phyloP scores from a whole-genome alignment of 2,113 vertebrate genomes.

The Plecturocebus donacophilus region DNA sequence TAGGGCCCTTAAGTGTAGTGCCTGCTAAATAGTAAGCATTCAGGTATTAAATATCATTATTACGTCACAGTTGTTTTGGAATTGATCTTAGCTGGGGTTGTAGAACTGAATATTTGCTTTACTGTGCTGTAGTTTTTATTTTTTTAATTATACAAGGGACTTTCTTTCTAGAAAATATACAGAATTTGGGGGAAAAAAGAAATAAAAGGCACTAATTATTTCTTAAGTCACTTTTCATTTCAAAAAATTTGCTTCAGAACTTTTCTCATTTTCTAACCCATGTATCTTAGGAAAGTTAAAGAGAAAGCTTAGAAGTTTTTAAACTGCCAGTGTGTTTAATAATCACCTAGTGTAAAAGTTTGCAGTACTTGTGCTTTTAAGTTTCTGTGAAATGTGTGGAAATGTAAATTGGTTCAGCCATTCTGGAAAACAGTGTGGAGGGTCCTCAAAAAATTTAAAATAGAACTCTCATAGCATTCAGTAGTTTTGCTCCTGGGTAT shows the following conservation, averaged over 20 bases:
- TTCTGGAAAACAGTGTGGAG: too few relatives aligned
- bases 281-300: too few relatives aligned
- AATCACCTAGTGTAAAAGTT: too few relatives aligned
- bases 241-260: conserved; percentile 20
- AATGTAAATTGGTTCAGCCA: too few relatives aligned
- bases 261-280: neutral
- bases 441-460: too few relatives aligned
- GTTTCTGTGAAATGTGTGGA: too few relatives aligned
- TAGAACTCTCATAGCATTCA: too few relatives aligned
- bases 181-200: neutral
- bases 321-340: too few relatives aligned
- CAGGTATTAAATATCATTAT: neutral
- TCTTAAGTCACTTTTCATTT: conserved; percentile 27
- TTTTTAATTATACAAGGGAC: neutral
- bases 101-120: neutral
- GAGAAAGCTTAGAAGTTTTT: too few relatives aligned
- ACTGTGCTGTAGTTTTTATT: neutral
- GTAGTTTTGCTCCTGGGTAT: too few relatives aligned
- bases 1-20: neutral
- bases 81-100: neutral
- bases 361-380: too few relatives aligned
- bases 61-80: conserved; percentile 21
- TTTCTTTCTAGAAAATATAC: neutral
- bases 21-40: neutral
- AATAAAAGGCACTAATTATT: neutral